Evolutionary conservation across 2,888 invertebrate species (phyloP), one percentile per base, ranked within the genome.

Genomic region (Campoplex nolae): DNA sequence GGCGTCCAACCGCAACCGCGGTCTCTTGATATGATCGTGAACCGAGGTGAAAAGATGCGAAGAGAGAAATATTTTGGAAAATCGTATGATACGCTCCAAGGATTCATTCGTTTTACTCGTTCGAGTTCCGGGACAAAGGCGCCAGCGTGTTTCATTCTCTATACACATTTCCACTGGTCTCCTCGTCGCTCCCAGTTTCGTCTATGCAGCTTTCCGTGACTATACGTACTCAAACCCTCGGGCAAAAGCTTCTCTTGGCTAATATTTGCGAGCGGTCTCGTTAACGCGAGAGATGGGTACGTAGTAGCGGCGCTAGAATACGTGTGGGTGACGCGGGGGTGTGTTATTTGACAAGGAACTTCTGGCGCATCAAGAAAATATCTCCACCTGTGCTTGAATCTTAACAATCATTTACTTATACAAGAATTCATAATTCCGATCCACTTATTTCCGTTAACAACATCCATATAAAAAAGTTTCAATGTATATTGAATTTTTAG

Each of bases 191-290:
- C 42, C 28, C 28, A 2, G 13, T 16, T 48, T 32, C 18, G 35
- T 51, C 38, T 8, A 28, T 9, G n/a, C 65, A 54, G 18, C 23
- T 23, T 28, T 16, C 32, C 16, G 58, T 62, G 28, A 62, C 48
- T 80, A 76, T 51, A 51, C 54, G 73, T 51, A 67, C 28, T 65
- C 28, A 76, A 35, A 71, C 28, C 65, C 32, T 56, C 71, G 58
- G 48, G 75, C 80, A 67, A 71, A 54, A 67, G 71, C 84, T 84
- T 76, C 18, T 82, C 84, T 84, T 70, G 87, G 84, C 84, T 84
- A 84, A 84, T 86, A 87, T 87, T 87, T 87, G 87, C 84, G 68
- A 67, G 84, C 74, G 84, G 82, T 81, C 87, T 84, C 84, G 87
- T 87, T 87, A 84, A 84, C 81, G 80, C 56, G 70, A 28, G 78